phyloP scores from a whole-genome alignment of 2,888 invertebrate genomes.

The Yponomeuta malinellus region DNA sequence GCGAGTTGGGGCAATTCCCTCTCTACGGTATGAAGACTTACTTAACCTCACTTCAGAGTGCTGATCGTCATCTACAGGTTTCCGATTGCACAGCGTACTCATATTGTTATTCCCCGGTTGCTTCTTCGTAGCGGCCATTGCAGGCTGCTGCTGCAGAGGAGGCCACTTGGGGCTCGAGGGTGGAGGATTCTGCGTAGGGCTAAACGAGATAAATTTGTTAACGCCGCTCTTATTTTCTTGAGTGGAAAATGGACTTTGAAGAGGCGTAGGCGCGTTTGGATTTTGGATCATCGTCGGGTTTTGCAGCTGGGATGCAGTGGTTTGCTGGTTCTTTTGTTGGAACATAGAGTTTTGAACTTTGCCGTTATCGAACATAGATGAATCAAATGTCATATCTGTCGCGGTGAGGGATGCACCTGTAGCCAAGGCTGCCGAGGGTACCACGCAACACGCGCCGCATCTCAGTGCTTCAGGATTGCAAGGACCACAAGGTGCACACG shows the following conservation, averaged over 20 bases:
- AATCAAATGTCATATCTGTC: background rate
- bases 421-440: background rate
- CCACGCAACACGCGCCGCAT: constrained; percentile 16
- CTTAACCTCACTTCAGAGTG: background rate
- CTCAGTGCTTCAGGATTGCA: constrained; percentile 24
- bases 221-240: background rate
- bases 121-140: background rate
- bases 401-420: background rate
- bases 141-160: background rate
- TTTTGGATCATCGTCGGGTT: background rate
- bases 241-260: background rate
- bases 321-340: background rate
- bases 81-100: background rate
- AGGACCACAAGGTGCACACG: constrained; percentile 31
- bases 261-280: background rate
- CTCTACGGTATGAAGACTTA: background rate
- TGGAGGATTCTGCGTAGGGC: background rate
- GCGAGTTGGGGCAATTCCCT: background rate
- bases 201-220: background rate
- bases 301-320: background rate
- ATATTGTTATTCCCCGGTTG: background rate
- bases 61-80: background rate
- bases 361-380: background rate
- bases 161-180: background rate
- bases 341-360: background rate